Conservation (phyloP, 2,113 vertebrate species). For the Otocyon megalotis region DNA sequence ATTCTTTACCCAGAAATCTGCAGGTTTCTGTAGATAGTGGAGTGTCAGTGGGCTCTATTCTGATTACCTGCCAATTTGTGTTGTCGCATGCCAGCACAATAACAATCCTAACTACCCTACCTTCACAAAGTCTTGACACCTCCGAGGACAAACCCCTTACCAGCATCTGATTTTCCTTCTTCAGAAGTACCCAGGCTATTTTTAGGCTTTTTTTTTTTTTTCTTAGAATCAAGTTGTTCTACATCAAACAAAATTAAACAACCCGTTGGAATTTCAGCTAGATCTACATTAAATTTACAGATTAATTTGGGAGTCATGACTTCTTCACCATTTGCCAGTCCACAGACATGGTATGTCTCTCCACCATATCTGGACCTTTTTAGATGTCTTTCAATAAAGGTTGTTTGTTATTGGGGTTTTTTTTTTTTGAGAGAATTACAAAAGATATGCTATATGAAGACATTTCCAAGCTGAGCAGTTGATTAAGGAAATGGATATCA, state of each 20-base stretch:
- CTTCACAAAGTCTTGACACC: background rate
- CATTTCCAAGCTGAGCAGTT: background rate
- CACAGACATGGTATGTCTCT: background rate
- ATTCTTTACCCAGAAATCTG: background rate
- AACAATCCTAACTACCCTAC: background rate
- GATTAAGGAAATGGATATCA: background rate
- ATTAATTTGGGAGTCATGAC: background rate
- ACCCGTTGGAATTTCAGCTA: background rate
- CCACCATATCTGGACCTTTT: background rate
- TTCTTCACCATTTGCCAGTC: background rate
- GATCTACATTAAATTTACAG: background rate
- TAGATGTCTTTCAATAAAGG: background rate
- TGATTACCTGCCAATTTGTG: too few relatives aligned
- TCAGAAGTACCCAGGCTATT: background rate
- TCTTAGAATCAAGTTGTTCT: slow-evolving; percentile 24
- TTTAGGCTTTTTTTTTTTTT: background rate
- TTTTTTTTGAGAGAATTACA: too few relatives aligned
- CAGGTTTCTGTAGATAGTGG: background rate
- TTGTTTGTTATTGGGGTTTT: too few relatives aligned
- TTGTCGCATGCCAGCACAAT: background rate
- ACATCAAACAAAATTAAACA: background rate
- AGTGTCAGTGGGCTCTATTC: background rate
- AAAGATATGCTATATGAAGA: background rate
- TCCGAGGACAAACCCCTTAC: background rate
- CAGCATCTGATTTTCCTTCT: background rate